These are phyloP conservation scores for Protula sp. DNA, from an alignment of 2,888 invertebrate species.

Conservation along the genomic window DNA sequence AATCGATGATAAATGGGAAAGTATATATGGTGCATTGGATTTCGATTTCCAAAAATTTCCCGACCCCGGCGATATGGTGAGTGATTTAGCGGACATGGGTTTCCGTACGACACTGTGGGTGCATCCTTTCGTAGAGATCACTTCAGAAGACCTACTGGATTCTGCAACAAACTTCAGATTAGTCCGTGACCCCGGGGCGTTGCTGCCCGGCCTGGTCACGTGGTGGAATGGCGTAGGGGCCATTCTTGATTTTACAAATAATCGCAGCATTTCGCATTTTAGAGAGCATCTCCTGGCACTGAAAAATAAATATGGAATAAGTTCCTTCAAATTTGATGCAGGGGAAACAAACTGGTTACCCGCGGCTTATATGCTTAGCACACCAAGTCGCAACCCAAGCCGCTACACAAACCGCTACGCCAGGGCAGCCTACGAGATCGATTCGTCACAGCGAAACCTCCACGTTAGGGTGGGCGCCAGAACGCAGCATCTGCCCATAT, in stretches of 20 bases:
- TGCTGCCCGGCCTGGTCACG: constrained; percentile 58
- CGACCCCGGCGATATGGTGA: constrained; percentile 62
- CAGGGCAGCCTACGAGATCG: constrained; percentile 20
- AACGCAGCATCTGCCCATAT: constrained; percentile 73
- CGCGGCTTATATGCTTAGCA: constrained; percentile 19
- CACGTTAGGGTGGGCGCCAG: constrained; percentile 78
- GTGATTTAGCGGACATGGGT: constrained; percentile 59
- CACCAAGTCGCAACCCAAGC: constrained; percentile 23
- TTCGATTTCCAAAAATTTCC: constrained; percentile 69
- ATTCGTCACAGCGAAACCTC: constrained; percentile 51
- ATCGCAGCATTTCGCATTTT: constrained; percentile 72
- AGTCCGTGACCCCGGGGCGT: constrained; percentile 28
- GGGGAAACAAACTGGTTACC: constrained; percentile 51
- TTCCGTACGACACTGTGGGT: constrained; percentile 74
- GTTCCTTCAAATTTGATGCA: constrained; percentile 83
- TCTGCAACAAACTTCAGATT: too few species aligned
- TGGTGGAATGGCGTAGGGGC: constrained; percentile 68
- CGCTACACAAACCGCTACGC: constrained; percentile 31
- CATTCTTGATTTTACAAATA: constrained; percentile 80
- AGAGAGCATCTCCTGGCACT: constrained; percentile 65
- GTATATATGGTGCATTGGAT: constrained; percentile 76
- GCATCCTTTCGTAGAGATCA: constrained; percentile 68
- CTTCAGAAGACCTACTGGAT: too few species aligned
- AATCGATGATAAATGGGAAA: constrained; percentile 78
- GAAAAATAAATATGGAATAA: constrained; percentile 65